A percentile compares a stretch with the other conserved stretches of the same genome.
These are phyloP conservation scores for Dendrolimus houi DNA, from an alignment of 2,888 invertebrate genomes.

Conservation along the genomic window DNA sequence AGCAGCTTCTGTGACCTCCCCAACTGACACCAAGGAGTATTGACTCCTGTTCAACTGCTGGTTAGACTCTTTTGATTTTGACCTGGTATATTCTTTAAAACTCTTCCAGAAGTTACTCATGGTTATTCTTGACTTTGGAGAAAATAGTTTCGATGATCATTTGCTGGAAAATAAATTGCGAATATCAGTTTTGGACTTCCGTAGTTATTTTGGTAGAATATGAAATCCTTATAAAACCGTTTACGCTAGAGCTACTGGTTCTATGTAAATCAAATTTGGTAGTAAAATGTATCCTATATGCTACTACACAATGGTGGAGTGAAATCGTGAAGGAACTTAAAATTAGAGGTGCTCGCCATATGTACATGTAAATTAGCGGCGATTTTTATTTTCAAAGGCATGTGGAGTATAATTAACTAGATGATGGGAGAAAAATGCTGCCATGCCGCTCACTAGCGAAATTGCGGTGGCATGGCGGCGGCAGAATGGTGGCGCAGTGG, in stretches of 20 bases:
- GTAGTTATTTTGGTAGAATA: background rate
- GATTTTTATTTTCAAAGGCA: too few relatives aligned
- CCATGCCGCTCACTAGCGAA: too few relatives aligned
- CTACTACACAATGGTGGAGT: too few relatives aligned
- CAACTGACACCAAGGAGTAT: constrained; percentile 46
- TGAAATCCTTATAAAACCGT: background rate
- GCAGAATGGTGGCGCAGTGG: too few relatives aligned
- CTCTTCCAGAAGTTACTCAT: constrained; percentile 11
- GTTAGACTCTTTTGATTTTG: constrained; percentile 21
- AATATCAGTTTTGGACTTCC: background rate
- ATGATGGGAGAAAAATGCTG: too few relatives aligned
- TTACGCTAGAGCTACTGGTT: too few relatives aligned
- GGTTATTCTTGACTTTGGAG: background rate
- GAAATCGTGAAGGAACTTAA: background rate
- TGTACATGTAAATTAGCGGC: too few relatives aligned
- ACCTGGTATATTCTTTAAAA: constrained; percentile 15
- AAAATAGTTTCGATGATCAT: background rate
- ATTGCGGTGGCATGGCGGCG: too few relatives aligned
- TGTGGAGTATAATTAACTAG: too few relatives aligned
- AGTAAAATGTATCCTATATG: too few relatives aligned
- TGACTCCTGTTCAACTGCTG: constrained; percentile 43
- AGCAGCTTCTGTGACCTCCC: constrained; percentile 63
- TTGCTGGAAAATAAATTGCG: background rate
- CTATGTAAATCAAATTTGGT: too few relatives aligned
- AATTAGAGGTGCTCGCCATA: background rate